These are phyloP conservation scores for Myiopsitta monachus DNA, from an alignment of 2,113 vertebrate genomes.

Conservation along the genomic window DNA sequence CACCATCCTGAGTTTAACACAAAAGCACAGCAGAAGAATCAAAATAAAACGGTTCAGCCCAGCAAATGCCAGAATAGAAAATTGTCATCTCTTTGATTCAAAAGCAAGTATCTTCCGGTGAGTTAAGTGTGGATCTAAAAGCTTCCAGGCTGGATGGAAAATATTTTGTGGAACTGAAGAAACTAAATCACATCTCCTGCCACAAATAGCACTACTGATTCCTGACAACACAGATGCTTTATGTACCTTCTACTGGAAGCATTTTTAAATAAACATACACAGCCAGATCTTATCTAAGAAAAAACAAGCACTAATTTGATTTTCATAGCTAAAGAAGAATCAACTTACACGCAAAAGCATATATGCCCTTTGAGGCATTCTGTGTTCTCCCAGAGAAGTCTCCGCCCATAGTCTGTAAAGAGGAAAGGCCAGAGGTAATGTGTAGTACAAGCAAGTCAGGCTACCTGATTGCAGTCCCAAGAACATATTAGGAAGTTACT, in stretches of 20 bases:
- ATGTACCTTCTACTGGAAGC: neutral
- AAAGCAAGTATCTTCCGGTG: neutral
- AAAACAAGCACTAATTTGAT: neutral
- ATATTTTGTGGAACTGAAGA: neutral
- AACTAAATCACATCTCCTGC: neutral
- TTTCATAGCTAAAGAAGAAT: neutral
- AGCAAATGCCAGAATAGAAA: neutral
- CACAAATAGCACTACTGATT: neutral
- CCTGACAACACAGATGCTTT: neutral
- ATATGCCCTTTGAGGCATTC: conserved; percentile 90
- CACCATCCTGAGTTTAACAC: neutral
- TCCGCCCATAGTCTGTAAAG: conserved; percentile 93
- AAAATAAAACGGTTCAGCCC: neutral
- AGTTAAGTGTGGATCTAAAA: neutral
- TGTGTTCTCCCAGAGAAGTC: conserved; percentile 87
- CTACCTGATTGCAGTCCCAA: neutral
- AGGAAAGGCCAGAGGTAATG: neutral
- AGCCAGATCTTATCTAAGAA: neutral
- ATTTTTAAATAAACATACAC: neutral
- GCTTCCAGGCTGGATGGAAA: neutral
- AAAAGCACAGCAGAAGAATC: neutral
- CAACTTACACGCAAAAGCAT: conserved; percentile 89
- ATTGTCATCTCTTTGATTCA: neutral
- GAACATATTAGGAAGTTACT: neutral
- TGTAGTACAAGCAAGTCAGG: neutral